Evolutionary conservation across 2,888 invertebrate species (phyloP).

Genomic region (Spisula subtruncata): DNA sequence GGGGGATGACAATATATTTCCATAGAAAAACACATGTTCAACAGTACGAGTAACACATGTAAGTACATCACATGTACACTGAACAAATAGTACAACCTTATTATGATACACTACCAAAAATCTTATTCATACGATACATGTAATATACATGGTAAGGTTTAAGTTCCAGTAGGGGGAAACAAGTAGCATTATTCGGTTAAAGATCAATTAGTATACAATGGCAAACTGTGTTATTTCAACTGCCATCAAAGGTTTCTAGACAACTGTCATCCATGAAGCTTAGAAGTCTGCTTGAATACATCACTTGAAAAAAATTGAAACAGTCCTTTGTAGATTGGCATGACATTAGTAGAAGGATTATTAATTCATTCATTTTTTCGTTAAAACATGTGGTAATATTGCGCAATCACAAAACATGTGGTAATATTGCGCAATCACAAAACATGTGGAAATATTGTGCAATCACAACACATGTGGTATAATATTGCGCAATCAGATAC

Average conservation of each 20-base stretch:
- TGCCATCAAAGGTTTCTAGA: too few relatives aligned
- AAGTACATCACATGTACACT: conserved; percentile 30
- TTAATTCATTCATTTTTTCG: too few relatives aligned
- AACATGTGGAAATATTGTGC: background rate
- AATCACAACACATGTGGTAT: too few relatives aligned
- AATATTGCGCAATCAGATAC: too few relatives aligned
- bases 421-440: background rate
- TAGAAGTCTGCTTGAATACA: too few relatives aligned
- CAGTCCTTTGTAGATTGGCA: too few relatives aligned
- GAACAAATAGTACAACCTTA: conserved; percentile 30
- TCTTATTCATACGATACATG: background rate
- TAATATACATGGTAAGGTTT: background rate
- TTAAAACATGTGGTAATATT: too few relatives aligned
- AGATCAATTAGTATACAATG: too few relatives aligned
- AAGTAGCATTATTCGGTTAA: background rate
- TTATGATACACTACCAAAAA: background rate
- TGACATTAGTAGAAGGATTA: too few relatives aligned
- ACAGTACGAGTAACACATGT: conserved; percentile 31
- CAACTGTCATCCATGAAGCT: too few relatives aligned
- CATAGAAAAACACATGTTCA: conserved; percentile 22
- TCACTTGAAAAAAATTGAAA: too few relatives aligned
- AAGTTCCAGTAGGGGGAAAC: background rate
- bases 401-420: background rate
- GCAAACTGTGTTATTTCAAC: too few relatives aligned
- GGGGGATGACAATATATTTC: conserved; percentile 24